Evolutionary conservation across 2,797 vertebrate genomes (phyloP), one percentile per base, ranked within the genome.

Genomic region (Cossypha dichroa): DNA sequence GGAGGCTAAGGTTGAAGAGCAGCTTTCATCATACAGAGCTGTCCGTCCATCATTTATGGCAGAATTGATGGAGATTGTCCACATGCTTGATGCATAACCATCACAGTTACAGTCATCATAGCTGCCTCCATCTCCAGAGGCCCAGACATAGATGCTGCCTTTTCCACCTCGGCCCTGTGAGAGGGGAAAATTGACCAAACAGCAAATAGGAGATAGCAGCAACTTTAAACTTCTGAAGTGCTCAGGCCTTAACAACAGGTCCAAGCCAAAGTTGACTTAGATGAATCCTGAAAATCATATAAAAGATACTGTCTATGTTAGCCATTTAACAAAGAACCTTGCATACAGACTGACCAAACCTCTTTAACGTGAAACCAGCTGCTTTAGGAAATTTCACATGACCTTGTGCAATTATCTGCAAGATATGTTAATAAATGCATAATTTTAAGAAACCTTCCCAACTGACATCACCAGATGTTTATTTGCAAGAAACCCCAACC

Each of bases 51-150:
- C 99, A 1, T 99, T 99, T 96, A 99, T 99, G 94, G 99, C 99
- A 0, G 99, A 99, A 97, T 99, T 99, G 97, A 99, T 99, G 94
- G 99, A 99, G 97, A 99, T 99, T 19, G 99, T 99, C 99, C 99
- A 99, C 99, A 99, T 99, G 97, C 99, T 99, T 0, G 99, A 99
- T 60, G 99, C 99, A 6, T 99, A 99, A 49, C 99, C 99, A 6
- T 99, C 99, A 1, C 99, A 99, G 96, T 99, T 99, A 91, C 99
- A 99, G 97, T 99, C 99, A 31, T 99, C 99, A 3, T 99, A 99
- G 98, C 99, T 99, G 94, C 99, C 99, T 2, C 99, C 99, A 5
- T 99, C 99, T 85, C 99, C 99, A 0, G 99, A 99, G 28, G 99
- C 99, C 99, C 99, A 99, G 26, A 99, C 99, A 1, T 99, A 99